Conservation (phyloP, 2,888 invertebrate species). For the Linnaemya vulpina region DNA sequence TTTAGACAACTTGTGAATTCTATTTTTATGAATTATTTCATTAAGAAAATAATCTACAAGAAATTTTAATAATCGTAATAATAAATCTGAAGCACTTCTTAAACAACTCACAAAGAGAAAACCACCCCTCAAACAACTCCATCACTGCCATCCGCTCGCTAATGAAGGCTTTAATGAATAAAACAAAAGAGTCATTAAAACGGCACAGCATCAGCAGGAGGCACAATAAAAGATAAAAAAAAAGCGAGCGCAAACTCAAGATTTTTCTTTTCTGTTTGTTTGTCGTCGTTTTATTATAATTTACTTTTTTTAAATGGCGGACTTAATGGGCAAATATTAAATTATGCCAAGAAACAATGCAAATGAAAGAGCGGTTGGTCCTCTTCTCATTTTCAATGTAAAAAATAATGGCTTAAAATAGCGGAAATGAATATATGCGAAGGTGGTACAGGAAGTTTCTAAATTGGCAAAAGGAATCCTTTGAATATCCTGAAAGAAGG, state of each 20-base stretch:
- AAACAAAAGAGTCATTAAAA: slow-evolving; percentile 65
- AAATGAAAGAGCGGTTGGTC: slow-evolving; percentile 56
- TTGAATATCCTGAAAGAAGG: too few species aligned
- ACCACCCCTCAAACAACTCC: slow-evolving; percentile 25
- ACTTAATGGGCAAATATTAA: slow-evolving; percentile 83
- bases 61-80: not conserved
- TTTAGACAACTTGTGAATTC: not conserved
- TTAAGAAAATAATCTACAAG: not conserved
- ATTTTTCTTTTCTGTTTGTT: slow-evolving; percentile 18
- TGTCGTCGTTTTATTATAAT: slow-evolving; percentile 50
- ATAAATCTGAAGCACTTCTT: slow-evolving; percentile 7
- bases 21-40: not conserved
- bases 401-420: slow-evolving; percentile 67
- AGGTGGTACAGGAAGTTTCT: slow-evolving; percentile 1
- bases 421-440: slow-evolving; percentile 61
- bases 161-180: slow-evolving; percentile 68
- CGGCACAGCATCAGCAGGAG: slow-evolving; percentile 15
- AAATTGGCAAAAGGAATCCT: too few species aligned
- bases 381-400: slow-evolving; percentile 68
- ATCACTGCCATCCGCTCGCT: slow-evolving; percentile 47
- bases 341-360: slow-evolving; percentile 78
- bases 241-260: slow-evolving; percentile 62
- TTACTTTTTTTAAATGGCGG: slow-evolving; percentile 80
- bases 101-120: slow-evolving; percentile 1
- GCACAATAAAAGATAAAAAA: not conserved